Evolutionary conservation across 2,113 vertebrate genomes (phyloP), one percentile per base, ranked within the genome.

Genomic region (Pungitius pungitius): DNA sequence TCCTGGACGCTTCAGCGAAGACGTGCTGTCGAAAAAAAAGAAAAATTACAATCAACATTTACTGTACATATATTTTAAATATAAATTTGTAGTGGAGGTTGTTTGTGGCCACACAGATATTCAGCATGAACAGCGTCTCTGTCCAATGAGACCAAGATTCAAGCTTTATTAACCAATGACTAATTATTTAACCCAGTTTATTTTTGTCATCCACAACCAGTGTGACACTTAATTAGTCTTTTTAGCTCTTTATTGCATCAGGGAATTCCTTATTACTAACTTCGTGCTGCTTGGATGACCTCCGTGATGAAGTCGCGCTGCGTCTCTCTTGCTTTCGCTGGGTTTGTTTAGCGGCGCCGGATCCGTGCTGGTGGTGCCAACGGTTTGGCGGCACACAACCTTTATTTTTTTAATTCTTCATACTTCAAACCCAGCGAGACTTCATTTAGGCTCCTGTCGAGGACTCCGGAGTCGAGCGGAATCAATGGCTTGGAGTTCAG

Each of bases 271-370:
- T 13, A 5, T 30, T 30, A 30, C 30, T 30, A 30, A 30, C n/a
- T n/a, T n/a, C n/a, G 77, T 87, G 73, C 39, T 73, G 85, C 79
- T 63, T 69, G 63, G 76, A 54, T 59, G 79, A 70, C 26, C 76
- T 27, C 22, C 14, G 14, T 80, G 73, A 85, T 85, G 60, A 69
- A 77, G 35, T 71, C 51, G 24, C 14, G 30, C 5, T 30, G 30
- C 5, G 17, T 26, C 74, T 35, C 57, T 73, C 45, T 72, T 40
- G 45, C 69, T 76, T 57, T 65, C 54, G 0, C 62, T 20, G 66
- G 24, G 17, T 75, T 43, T 30, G n/a, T n/a, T n/a, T n/a, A n/a
- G n/a, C n/a, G n/a, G n/a, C n/a, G n/a, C n/a, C n/a, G n/a, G n/a
- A n/a, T n/a, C n/a, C n/a, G n/a, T n/a, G n/a, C n/a, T n/a, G n/a